phyloP scores from a whole-genome alignment of 2,113 vertebrate species.

The Cinclus mexicanus region DNA sequence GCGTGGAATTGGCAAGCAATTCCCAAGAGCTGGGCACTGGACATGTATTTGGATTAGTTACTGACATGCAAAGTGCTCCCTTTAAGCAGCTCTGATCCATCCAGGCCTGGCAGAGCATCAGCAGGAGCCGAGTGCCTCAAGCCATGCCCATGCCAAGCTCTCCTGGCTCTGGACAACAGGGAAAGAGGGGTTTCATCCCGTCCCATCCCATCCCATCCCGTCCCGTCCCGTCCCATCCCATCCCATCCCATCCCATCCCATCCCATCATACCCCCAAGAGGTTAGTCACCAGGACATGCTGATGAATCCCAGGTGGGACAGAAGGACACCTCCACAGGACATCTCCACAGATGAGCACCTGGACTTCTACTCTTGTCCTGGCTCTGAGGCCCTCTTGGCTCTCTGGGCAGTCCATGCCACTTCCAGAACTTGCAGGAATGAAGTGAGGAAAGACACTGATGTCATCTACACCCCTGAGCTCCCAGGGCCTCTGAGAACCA shows the following conservation, averaged over 20 bases:
- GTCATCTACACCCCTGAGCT: background rate
- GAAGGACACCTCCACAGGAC: background rate
- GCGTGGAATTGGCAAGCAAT: accelerated
- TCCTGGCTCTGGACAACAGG: background rate
- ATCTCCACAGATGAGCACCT: background rate
- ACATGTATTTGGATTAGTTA: background rate
- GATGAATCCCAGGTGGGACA: background rate
- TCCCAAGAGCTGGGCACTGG: background rate
- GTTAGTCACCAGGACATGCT: accelerated
- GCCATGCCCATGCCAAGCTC: background rate
- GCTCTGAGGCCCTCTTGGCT: accelerated
- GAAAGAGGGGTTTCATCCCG: background rate
- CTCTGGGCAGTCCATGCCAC: background rate
- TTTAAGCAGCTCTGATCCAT: accelerated
- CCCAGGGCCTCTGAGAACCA: accelerated
- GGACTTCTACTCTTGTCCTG: background rate
- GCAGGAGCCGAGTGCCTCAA: accelerated
- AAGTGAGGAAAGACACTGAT: background rate
- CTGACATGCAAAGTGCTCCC: background rate
- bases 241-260: background rate
- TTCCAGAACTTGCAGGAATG: background rate
- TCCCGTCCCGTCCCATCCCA: too few relatives aligned
- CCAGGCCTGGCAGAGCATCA: background rate
- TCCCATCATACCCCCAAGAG: background rate
- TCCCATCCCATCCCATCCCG: too few relatives aligned